These are phyloP conservation scores for Leucopsar rothschildi DNA, from an alignment of 2,113 vertebrate species.

Conservation along the genomic window DNA sequence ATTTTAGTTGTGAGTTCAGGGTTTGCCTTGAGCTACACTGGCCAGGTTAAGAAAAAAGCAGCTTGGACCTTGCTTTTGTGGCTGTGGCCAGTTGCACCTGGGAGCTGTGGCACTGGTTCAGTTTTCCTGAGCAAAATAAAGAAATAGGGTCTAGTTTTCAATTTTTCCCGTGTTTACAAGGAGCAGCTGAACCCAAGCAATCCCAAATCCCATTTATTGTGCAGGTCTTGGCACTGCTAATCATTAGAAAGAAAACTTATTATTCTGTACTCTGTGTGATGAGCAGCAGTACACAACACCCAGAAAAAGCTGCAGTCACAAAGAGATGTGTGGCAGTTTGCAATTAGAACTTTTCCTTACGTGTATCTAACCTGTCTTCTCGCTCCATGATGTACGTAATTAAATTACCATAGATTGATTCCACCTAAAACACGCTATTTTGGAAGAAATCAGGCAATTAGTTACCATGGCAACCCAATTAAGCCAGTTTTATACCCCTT, in stretches of 20 bases:
- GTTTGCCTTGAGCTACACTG: not conserved
- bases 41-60: not conserved
- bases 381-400: not conserved
- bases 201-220: not conserved
- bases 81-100: accelerated
- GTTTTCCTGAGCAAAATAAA: not conserved
- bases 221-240: not conserved
- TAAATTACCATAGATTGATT: slow-evolving; percentile 65
- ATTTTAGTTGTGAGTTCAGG: not conserved
- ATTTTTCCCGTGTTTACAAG: not conserved
- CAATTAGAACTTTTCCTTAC: not conserved
- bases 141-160: not conserved
- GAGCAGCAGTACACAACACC: not conserved
- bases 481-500: slow-evolving; percentile 66
- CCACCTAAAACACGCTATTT: slow-evolving; percentile 65
- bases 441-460: slow-evolving; percentile 69
- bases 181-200: not conserved
- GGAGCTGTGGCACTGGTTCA: not conserved
- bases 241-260: not conserved
- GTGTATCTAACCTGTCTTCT: slow-evolving; percentile 21
- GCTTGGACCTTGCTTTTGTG: accelerated
- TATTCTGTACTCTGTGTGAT: not conserved
- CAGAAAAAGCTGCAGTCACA: not conserved
- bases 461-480: slow-evolving; percentile 73
- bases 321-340: not conserved